Base-by-base conservation (phyloP, 1,140 invertebrate genomes). In the Harlomillsia oculata region DNA sequence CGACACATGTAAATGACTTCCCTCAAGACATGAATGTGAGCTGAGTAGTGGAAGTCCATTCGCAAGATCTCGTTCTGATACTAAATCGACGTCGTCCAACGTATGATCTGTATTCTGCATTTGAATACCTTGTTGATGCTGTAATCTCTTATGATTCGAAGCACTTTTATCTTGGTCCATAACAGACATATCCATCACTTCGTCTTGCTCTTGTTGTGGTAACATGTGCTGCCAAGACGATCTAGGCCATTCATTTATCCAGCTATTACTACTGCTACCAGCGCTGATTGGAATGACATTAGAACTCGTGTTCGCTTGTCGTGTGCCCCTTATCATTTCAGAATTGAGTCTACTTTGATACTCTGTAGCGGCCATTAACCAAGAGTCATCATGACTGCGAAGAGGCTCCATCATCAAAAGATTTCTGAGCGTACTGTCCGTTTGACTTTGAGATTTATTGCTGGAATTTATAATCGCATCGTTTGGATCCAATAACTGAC, bases 31-130 rank as follows among this genome's bases (percentile, higher is more conserved):
- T 55, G 2, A 18, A 13, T 37, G 30, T 16, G 13, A 34, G 23
- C 48, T 16, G 18, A 13, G 30, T 14, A 30, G 34, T 16, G 16
- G 30, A 28, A 48, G 30, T 20, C 45, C 45, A 32, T 39, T 37
- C 16, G 36, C 43, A 21, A 40, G 51, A 26, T 57, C 48, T 30
- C 32, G 49, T 9, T 65, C 64, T 36, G 60, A 60, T 28, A 64
- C 49, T 57, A 62, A 60, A 20, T 62, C 60, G 57, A 62, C 62
- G 1, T 60, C 64, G 45, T 62, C 60, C 8, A 62, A 54, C 44
- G 62, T 60, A 11, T 62, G 60, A 11, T 40, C 45, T 16, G 34
- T 32, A n/a, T 51, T 25, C 5, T 44, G 46, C 5, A 20, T n/a
- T n/a, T n/a, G n/a, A n/a, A n/a, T n/a, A n/a, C n/a, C n/a, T n/a